These are phyloP conservation scores for Galagoides demidoff DNA, from an alignment of 2,797 vertebrate species.

Conservation along the genomic window DNA sequence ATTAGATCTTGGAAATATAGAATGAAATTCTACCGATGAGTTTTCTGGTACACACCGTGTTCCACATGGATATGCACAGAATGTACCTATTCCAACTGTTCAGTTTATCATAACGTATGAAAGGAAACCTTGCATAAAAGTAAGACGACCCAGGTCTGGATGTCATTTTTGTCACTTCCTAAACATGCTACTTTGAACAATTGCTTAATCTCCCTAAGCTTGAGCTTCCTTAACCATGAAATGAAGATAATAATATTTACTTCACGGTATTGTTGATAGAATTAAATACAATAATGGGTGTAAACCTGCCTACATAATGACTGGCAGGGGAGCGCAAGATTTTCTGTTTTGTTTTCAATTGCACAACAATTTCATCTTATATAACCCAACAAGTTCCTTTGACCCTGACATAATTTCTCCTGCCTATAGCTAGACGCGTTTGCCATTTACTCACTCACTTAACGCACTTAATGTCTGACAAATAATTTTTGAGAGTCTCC, in stretches of 20 bases:
- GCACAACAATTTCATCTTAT: conserved; percentile 51
- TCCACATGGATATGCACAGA: neutral
- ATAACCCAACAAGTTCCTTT: conserved; percentile 32
- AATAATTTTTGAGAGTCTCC: neutral
- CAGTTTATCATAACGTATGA: neutral
- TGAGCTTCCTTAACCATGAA: conserved; percentile 61
- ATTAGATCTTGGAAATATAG: neutral
- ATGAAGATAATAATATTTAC: conserved; percentile 66
- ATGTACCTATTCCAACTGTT: neutral
- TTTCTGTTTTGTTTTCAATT: conserved; percentile 62
- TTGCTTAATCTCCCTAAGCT: conserved; percentile 30
- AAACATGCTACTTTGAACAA: neutral
- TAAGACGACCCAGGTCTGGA: neutral
- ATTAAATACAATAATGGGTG: conserved; percentile 70
- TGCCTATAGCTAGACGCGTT: neutral
- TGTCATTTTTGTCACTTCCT: conserved; percentile 33
- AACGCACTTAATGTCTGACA: neutral
- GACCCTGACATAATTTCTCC: conserved; percentile 56
- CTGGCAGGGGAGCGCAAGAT: neutral
- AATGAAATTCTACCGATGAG: neutral
- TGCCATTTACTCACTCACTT: neutral
- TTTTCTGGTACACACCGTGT: neutral
- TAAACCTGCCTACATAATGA: conserved; percentile 61
- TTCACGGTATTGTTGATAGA: conserved; percentile 46
- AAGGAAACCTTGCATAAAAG: neutral